Evolutionary conservation across 2,888 invertebrate species (phyloP), one percentile per base, ranked within the genome.

Genomic region (Priocnemis perturbator): DNA sequence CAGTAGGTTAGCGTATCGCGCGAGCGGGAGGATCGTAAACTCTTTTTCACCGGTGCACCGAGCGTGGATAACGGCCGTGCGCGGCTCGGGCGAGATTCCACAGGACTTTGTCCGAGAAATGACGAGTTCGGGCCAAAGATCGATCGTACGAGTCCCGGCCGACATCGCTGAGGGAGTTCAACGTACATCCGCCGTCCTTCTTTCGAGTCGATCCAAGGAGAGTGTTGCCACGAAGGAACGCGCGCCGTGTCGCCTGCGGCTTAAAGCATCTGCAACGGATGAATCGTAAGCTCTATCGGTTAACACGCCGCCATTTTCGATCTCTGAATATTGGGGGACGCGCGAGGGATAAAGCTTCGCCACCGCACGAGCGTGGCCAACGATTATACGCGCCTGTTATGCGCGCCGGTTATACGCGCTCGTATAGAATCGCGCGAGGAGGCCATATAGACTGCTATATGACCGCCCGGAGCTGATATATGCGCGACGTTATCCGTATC

Each of bases 391-490:
- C 52, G 30, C 64, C 64, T 57, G 21, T 69, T 37, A 37, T 37
- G 37, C 37, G 14, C 14, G 37, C 37, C 37, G 37, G 37, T 50
- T 50, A 26, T 30, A 61, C 15, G 48, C 45, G 45, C 45, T 47
- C 48, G 48, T 60, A 71, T 67, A 69, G 75, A 69, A 73, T 63
- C 60, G 63, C 61, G 60, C 60, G 60, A 60, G 52, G 69, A 74
- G 65, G 74, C 79, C 83, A 81, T 83, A 84, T 82, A 83, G 83
- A 83, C 83, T 82, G 74, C 73, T 83, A 79, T 83, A 84, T 83
- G 79, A 74, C 79, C 76, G 80, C 77, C 75, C 66, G 73, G 76
- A 73, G 62, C 76, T 83, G 82, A 83, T 84, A 76, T 83, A 84
- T 78, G 82, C 73, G 73, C 72, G 75, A 79, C 81, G 73, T 82